Evolutionary conservation across 2,888 invertebrate species (phyloP).

Genomic region (Antheraea yamamai): DNA sequence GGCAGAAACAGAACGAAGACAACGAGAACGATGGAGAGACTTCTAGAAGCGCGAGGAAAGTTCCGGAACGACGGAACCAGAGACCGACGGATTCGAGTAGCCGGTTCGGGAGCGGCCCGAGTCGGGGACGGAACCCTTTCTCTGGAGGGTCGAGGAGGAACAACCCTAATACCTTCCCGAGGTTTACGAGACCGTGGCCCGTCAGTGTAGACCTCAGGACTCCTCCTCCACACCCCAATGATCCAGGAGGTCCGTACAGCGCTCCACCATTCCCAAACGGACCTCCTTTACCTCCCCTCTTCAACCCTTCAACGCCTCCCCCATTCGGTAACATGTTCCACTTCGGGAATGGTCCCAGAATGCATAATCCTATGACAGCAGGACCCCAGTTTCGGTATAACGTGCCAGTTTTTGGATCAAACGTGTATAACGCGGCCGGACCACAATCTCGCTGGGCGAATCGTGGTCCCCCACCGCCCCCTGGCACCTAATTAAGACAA

Average conservation of each 20-base stretch:
- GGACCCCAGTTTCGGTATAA: constrained; percentile 50
- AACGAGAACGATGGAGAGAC: constrained; percentile 57
- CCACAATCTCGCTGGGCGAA: constrained; percentile 60
- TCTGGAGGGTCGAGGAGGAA: constrained; percentile 52
- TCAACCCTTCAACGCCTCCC: constrained; percentile 41
- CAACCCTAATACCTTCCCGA: constrained; percentile 47
- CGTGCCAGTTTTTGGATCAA: constrained; percentile 53
- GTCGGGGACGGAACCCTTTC: constrained; percentile 63
- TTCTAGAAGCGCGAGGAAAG: constrained; percentile 51
- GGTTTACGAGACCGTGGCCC: constrained; percentile 51
- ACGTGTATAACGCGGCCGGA: constrained; percentile 49
- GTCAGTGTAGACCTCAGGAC: constrained; percentile 44
- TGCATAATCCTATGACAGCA: constrained; percentile 43
- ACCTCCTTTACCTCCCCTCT: constrained; percentile 50
- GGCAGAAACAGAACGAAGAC: constrained; percentile 36
- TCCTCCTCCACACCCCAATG: constrained; percentile 52
- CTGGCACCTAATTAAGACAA: constrained; percentile 59
- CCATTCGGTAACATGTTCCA: constrained; percentile 50
- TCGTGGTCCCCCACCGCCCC: constrained; percentile 66
- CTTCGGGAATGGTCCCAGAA: constrained; percentile 52
- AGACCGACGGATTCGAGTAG: constrained; percentile 72
- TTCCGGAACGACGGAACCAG: constrained; percentile 60
- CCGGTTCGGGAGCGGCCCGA: constrained; percentile 66
- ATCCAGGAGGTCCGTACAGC: constrained; percentile 34
- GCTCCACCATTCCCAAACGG: constrained; percentile 47